phyloP scores from a whole-genome alignment of 1,140 invertebrate genomes.

The Panagrolaimus sp. region DNA sequence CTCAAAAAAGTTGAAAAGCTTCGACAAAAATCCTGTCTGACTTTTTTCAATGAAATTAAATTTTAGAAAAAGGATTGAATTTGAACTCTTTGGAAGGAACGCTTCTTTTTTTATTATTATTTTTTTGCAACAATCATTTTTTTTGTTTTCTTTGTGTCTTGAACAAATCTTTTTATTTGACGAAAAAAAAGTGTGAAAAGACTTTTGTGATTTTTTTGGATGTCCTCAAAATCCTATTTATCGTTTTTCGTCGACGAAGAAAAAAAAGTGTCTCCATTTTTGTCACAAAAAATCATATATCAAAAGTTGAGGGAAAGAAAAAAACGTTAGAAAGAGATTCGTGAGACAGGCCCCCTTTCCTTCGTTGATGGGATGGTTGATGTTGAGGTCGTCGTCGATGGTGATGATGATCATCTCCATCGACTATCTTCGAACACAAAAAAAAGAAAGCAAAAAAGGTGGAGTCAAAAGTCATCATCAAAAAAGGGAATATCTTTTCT shows the following conservation, averaged over 20 bases:
- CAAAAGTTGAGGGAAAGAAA: background rate
- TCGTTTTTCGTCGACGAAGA: background rate
- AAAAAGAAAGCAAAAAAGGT: background rate
- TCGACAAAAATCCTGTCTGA: too few relatives aligned
- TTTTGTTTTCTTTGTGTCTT: too few relatives aligned
- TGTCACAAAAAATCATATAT: background rate
- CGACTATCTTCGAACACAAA: conserved; percentile 13
- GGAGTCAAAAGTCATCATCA: background rate
- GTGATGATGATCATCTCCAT: background rate
- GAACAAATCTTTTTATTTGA: too few relatives aligned
- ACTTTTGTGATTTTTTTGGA: too few relatives aligned
- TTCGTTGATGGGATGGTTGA: background rate
- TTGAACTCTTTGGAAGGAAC: too few relatives aligned
- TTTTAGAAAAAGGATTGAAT: too few relatives aligned
- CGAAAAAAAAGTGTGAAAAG: too few relatives aligned
- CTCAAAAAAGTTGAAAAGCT: too few relatives aligned
- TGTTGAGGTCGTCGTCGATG: background rate
- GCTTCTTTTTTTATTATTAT: too few relatives aligned
- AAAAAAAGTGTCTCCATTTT: background rate
- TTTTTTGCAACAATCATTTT: too few relatives aligned
- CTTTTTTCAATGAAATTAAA: too few relatives aligned
- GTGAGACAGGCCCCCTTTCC: background rate
- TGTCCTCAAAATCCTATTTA: background rate
- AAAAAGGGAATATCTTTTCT: background rate
- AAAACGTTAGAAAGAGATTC: background rate